These are phyloP conservation scores for Apteryx owenii DNA, from an alignment of 2,113 vertebrate species.

Conservation along the genomic window DNA sequence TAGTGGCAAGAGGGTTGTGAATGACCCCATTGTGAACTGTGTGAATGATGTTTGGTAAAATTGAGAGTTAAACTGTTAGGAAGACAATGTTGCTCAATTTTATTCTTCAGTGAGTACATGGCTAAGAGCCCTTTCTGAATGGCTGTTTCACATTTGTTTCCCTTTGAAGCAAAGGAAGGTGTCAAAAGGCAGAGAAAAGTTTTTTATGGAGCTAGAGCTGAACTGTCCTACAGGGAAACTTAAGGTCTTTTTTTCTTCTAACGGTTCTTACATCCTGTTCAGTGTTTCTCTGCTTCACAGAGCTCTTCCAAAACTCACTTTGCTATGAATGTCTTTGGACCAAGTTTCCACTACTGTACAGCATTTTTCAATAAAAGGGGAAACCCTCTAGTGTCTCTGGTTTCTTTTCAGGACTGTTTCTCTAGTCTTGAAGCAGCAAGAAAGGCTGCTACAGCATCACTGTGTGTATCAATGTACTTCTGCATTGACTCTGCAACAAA, in stretches of 20 bases:
- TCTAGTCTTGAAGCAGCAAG: neutral
- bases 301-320: neutral
- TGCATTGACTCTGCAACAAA: neutral
- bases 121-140: neutral
- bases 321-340: neutral
- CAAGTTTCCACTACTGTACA: neutral
- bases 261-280: neutral
- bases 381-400: neutral
- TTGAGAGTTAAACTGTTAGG: neutral
- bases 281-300: neutral
- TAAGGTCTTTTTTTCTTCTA: neutral
- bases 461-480: neutral
- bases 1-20: neutral
- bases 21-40: neutral
- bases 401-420: neutral
- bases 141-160: neutral
- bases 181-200: neutral
- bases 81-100: neutral
- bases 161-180: neutral
- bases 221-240: neutral
- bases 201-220: neutral
- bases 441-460: neutral
- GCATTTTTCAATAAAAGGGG: neutral
- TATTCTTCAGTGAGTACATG: neutral
- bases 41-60: neutral